Base-by-base conservation (phyloP, 1,140 invertebrate genomes). In the Pogonomyrmex barbatus region DNA sequence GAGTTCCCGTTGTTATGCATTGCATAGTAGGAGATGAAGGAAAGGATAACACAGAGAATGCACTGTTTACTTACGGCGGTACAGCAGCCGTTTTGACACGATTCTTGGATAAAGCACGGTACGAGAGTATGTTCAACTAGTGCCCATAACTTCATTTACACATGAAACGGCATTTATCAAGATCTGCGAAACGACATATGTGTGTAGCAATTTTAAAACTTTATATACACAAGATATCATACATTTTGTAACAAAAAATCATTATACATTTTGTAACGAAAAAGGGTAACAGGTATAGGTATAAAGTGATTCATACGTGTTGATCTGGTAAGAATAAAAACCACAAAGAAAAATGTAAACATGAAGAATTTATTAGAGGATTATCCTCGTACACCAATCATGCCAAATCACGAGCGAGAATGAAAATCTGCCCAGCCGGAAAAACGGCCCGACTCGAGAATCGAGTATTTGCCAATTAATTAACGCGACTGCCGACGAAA, bases 381-480 rank as follows among this genome's bases (percentile, higher is more conserved):
- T 82, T 82, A 60, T 50, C 33, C n/a, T 39, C 17, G 24, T 58
- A 24, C 36, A 73, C 71, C 68, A 60, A 50, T 68, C 45, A 68
- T 12, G 3, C 12, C 50, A 83, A 83, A 73, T 60, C 68, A 50
- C 54, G n/a, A 62, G 62, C 17, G 39, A 36, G 30, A 58, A 42
- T 45, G 39, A 50, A 39, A 56, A 75, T 83, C 42, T 39, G 9
- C 47, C 73, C 58, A 78, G 36, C 36, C 62, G 70, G 73, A 78
- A 78, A 85, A 77, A 85, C 62, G 50, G 60, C 67, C 36, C 62
- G 54, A 63, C 77, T 65, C 54, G 75, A 54, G 45, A 60, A 85
- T 87, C 81, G 56, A 79, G 50, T 85, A 85, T 89, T 89, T 88
- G 56, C 63, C 75, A 65, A 87, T 89, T 87, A 85, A 87, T 89